phyloP scores from a whole-genome alignment of 2,888 invertebrate species.

The Tubulanus polymorphus region DNA sequence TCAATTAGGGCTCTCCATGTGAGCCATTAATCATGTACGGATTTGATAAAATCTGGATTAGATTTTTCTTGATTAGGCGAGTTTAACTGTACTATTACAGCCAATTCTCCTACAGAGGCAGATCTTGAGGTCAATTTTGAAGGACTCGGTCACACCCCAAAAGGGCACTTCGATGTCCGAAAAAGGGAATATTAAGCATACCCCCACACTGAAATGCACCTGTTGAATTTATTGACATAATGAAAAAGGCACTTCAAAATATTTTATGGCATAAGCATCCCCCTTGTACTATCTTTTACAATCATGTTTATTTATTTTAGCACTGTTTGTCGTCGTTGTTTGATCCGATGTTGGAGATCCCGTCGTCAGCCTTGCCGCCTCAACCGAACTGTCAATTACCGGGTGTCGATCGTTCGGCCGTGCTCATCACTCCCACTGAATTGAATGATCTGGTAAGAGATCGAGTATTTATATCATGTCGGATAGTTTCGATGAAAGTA shows the following conservation, averaged over 20 bases:
- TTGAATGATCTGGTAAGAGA: constrained; percentile 61
- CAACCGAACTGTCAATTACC: constrained; percentile 53
- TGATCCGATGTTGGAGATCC: constrained; percentile 64
- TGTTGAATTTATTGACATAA: not conserved
- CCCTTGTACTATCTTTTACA: constrained; percentile 13
- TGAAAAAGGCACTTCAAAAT: not conserved
- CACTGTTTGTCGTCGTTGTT: constrained; percentile 74
- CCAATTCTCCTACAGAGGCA: too few relatives aligned
- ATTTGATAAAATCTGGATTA: too few relatives aligned
- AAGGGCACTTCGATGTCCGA: too few relatives aligned
- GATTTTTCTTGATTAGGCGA: too few relatives aligned
- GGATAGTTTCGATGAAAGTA: too few relatives aligned
- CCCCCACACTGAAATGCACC: not conserved
- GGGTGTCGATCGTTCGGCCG: constrained; percentile 63
- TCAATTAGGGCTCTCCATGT: too few relatives aligned
- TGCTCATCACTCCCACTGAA: constrained; percentile 67
- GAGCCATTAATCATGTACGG: too few relatives aligned
- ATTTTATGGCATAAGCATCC: not conserved
- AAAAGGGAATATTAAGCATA: too few relatives aligned
- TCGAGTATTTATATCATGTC: not conserved
- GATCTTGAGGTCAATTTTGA: too few relatives aligned
- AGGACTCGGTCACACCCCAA: too few relatives aligned
- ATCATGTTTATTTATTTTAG: constrained; percentile 26
- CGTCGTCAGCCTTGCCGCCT: constrained; percentile 30
- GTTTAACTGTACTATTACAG: too few relatives aligned